Conservation (phyloP, 2,797 vertebrate species). For the Mormyrus proboscirostris region DNA sequence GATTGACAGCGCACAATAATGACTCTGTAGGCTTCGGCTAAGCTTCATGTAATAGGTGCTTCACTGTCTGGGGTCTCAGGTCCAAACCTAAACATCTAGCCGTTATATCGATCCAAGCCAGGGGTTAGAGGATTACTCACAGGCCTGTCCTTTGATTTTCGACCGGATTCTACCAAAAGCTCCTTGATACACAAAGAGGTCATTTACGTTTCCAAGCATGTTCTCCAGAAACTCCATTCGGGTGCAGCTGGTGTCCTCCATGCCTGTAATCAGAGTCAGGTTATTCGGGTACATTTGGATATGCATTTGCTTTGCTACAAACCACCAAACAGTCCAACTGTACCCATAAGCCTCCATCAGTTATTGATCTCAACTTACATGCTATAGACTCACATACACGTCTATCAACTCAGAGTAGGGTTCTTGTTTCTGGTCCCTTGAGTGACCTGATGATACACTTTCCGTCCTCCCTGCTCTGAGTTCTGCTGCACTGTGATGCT, state of each 20-base stretch:
- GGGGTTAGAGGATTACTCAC: constrained; percentile 45
- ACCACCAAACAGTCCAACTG: background rate
- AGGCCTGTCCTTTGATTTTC: constrained; percentile 23
- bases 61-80: background rate
- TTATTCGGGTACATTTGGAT: background rate
- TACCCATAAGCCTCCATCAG: background rate
- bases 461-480: background rate
- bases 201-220: constrained; percentile 43
- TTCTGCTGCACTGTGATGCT: background rate
- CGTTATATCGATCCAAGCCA: background rate
- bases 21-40: background rate
- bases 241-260: constrained; percentile 61
- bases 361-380: background rate
- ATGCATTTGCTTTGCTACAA: background rate
- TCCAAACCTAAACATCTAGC: background rate
- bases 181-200: constrained; percentile 50
- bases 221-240: constrained; percentile 56
- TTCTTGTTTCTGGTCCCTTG: background rate
- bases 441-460: background rate
- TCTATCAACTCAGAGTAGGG: background rate
- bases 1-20: background rate
- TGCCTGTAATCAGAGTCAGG: constrained; percentile 47
- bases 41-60: background rate
- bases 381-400: background rate
- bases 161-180: constrained; percentile 58